Base-by-base conservation (phyloP, 2,797 vertebrate genomes). In the Chiroxiphia lanceolata region DNA sequence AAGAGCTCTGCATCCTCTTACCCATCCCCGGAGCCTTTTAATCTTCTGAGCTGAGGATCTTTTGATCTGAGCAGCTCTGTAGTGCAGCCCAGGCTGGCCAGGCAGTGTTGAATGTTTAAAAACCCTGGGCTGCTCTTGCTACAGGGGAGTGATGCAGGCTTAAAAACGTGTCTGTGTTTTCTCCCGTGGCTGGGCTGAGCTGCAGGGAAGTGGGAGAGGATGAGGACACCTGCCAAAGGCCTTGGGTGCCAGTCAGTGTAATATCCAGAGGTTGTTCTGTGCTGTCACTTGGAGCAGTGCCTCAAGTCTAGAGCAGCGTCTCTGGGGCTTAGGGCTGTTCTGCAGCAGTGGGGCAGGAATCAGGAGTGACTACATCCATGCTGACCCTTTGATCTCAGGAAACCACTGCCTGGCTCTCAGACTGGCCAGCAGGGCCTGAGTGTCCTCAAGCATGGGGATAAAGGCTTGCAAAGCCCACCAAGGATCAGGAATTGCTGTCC, bases 31-130 rank as follows among this genome's bases (percentile, higher is more conserved):
- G 74, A 94, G 95, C 85, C 21, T 92, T 95, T 94, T 91, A 95
- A 94, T 96, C 90, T 87, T 95, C 82, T 65, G 88, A 93, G 86
- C 94, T 69, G 89, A 89, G 83, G 88, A 81, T 95, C 83, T 90
- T 95, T 94, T 97, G 90, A 96, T 96, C 81, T 93, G 67, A 76
- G 90, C 61, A 15, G 87, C 88, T 92, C 80, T 87, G 92, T 93
- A 96, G 81, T 26, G 0, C 40, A 81, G 93, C 86, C 89, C 68
- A n/a, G 83, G 11, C 94, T 83, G 85, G 56, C 64, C 67, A 45
- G 87, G 87, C 31, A 1, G 57, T 91, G 79, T 63, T 92, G 68
- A 90, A 94, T 94, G 91, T 94, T 96, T 97, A 89, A 96, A 96
- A 93, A 81, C 76, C 92, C 69, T 68, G 20, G 13, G 42, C 89